Percentiles rank a stretch among this genome's conserved stretches.
phyloP scores from a whole-genome alignment of 2,113 vertebrate genomes.

The Oryzias curvinotus region DNA sequence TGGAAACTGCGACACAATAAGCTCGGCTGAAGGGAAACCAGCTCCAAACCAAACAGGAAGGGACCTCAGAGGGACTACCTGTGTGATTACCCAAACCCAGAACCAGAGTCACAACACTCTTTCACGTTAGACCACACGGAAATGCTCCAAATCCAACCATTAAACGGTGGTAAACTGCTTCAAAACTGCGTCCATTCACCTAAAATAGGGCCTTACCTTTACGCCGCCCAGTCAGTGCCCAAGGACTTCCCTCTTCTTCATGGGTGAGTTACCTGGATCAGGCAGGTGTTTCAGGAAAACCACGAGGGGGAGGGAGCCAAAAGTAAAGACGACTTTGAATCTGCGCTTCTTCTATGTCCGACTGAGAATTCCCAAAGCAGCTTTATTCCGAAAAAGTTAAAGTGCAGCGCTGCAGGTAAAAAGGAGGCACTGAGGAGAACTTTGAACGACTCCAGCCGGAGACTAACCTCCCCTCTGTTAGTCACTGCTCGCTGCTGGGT shows the following conservation, averaged over 20 bases:
- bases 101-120: too few species aligned
- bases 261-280: slow-evolving; percentile 65
- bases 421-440: slow-evolving; percentile 38
- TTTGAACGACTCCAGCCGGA: slow-evolving; percentile 45
- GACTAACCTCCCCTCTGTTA: slow-evolving; percentile 5
- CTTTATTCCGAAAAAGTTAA: neutral
- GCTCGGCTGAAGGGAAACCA: too few species aligned
- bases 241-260: slow-evolving; percentile 63
- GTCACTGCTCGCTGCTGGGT: slow-evolving; percentile 42
- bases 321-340: neutral
- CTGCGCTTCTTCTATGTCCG: neutral
- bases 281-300: slow-evolving; percentile 71
- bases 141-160: too few species aligned
- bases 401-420: neutral
- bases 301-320: neutral
- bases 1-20: too few species aligned
- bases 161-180: too few species aligned
- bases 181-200: neutral
- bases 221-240: slow-evolving; percentile 38
- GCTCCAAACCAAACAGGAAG: too few species aligned
- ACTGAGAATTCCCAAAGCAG: neutral
- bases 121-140: too few species aligned
- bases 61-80: too few species aligned
- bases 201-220: slow-evolving; percentile 57
- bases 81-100: too few species aligned